Conservation (phyloP, 1,140 invertebrate species). For the Ylistrum balloti region DNA sequence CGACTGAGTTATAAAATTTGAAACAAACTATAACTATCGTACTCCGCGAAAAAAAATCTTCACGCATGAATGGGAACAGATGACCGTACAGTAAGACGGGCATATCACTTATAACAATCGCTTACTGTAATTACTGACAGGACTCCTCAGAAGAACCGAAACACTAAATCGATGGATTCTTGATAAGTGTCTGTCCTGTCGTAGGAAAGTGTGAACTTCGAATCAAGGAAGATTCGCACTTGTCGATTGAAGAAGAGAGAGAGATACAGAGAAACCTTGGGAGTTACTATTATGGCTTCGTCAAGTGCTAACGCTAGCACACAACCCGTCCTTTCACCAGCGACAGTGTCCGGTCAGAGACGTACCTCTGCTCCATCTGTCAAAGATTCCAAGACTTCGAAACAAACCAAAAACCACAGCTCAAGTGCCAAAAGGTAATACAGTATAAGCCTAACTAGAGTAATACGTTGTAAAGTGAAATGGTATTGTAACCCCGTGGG, state of each 20-base stretch:
- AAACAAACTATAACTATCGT: constrained; percentile 11
- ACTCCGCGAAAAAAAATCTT: constrained; percentile 33
- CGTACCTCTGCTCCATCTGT: constrained; percentile 1
- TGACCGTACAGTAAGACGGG: constrained; percentile 23
- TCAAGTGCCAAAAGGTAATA: background rate
- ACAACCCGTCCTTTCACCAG: constrained; percentile 13
- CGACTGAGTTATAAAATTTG: background rate
- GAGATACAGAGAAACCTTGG: background rate
- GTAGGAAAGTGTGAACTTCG: background rate
- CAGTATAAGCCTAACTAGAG: background rate
- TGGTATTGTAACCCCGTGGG: background rate
- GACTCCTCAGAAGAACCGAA: background rate
- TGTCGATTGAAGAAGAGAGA: background rate
- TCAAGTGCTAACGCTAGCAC: background rate
- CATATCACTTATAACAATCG: background rate
- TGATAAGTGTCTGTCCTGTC: background rate
- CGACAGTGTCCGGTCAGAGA: background rate
- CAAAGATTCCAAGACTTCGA: constrained; percentile 34
- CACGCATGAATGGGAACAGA: constrained; percentile 32
- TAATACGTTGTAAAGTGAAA: background rate
- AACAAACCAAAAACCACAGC: constrained; percentile 33
- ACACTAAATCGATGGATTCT: background rate
- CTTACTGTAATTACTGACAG: background rate
- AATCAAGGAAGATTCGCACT: background rate
- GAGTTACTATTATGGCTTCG: constrained; percentile 16